A percentile compares a stretch with the other conserved stretches of the same genome.
These are phyloP conservation scores for Falco punctatus DNA, from an alignment of 2,113 vertebrate species.

Conservation along the genomic window DNA sequence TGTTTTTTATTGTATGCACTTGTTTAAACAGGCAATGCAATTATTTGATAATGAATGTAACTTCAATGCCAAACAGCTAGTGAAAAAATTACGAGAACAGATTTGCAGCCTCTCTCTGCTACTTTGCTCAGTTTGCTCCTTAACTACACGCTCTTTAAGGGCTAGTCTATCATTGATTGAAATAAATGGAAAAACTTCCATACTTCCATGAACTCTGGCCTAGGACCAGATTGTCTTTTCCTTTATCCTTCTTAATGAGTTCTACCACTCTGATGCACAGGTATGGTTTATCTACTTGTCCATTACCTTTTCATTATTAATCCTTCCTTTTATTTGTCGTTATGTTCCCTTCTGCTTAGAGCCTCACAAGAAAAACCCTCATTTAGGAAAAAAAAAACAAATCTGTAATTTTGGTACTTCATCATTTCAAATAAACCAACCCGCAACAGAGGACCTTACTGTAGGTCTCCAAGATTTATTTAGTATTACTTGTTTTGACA, in stretches of 20 bases:
- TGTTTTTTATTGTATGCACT: background rate
- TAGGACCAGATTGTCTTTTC: background rate
- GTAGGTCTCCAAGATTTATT: background rate
- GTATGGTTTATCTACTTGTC: background rate
- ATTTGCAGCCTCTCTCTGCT: background rate
- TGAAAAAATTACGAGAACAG: background rate
- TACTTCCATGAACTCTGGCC: background rate
- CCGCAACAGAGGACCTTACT: background rate
- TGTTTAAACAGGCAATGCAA: background rate
- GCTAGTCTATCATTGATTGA: background rate
- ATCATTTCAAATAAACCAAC: background rate
- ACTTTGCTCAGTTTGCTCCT: background rate
- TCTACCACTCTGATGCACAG: background rate
- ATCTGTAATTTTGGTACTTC: background rate
- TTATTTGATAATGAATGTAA: background rate
- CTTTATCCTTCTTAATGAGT: background rate
- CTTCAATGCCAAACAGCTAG: background rate
- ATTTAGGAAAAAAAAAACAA: background rate
- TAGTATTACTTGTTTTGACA: background rate
- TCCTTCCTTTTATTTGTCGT: background rate
- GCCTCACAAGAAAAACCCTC: background rate
- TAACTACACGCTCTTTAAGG: background rate
- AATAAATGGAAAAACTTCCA: background rate
- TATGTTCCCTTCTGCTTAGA: background rate
- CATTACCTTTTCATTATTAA: background rate